Evolutionary conservation across 2,797 vertebrate genomes (phyloP), one percentile per base, ranked within the genome.

Genomic region (Channallabes apus): DNA sequence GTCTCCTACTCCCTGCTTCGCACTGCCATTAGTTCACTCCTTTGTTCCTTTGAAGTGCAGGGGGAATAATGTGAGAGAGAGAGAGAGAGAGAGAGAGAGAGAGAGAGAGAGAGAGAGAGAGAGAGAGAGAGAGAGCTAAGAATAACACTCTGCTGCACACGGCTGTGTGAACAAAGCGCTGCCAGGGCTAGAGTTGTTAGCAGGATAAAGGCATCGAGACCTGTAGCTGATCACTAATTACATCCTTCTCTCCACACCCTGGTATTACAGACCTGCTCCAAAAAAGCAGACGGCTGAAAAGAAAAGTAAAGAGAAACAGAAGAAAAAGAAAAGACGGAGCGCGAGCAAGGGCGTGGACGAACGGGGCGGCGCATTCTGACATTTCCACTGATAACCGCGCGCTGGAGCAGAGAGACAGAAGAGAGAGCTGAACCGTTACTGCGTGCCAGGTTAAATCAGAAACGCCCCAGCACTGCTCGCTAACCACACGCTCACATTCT

Each of bases 1-100:
- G 38, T 86, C 82, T 89, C 82, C 88, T 84, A 73, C 82, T 80
- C 76, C 85, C 85, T 88, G 86, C 82, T 80, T 86, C 84, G 56
- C 69, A 65, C 91, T 93, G 92, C 92, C 93, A 94, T 94, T 95
- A 95, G 93, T 93, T 92, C 93, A 91, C 69, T 85, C 83, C 91
- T 95, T 94, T 95, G 93, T 94, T 94, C 94, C 72, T 92, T 90
- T 92, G 90, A 92, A 94, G 93, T 93, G 93, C 92, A 92, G 22
- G 92, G 92, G 92, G 92, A 94, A 94, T 93, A 94, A 93, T 93
- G 91, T 92, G 84, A 15, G 64, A 6, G 15, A 15, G 72, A 17
- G 41, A 7, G 71, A 75, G n/a, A 75, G 46, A 20, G n/a, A 58
- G 73, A 59, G 54, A 22, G 54, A 22, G 29, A 35, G 61, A 18